phyloP scores from a whole-genome alignment of 2,888 invertebrate genomes.

The Linyphia triangularis region DNA sequence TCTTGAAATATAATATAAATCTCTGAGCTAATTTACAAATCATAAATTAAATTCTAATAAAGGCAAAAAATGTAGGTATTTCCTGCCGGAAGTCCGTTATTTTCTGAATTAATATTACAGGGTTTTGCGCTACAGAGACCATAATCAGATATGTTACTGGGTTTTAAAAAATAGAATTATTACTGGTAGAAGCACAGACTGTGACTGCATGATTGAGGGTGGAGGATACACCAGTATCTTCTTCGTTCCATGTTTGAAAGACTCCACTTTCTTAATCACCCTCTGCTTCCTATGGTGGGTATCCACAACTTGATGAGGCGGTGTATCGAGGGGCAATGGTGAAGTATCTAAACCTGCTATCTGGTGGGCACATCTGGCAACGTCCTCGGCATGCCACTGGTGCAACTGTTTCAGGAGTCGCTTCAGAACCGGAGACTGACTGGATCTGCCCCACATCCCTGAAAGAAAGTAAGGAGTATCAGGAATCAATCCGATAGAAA shows the following conservation, averaged over 20 bases:
- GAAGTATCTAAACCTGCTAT: background rate
- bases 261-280: constrained; percentile 16
- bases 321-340: background rate
- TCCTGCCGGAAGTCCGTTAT: no score
- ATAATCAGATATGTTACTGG: no score
- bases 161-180: no score
- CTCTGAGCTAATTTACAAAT: no score
- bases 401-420: background rate
- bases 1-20: no score
- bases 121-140: no score
- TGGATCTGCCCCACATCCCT: constrained; percentile 40
- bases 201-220: constrained; percentile 38
- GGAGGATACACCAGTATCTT: constrained; percentile 47
- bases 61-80: no score
- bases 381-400: background rate
- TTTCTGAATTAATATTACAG: no score
- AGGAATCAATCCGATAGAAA: no score
- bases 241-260: background rate
- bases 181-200: constrained; percentile 59
- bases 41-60: no score
- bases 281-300: background rate
- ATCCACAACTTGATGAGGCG: background rate
- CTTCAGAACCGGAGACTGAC: background rate
- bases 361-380: background rate
- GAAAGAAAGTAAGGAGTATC: background rate